A percentile compares a stretch with the other conserved stretches of the same genome.
phyloP scores from a whole-genome alignment of 2,888 invertebrate species.

The Meghimatium bilineatum region DNA sequence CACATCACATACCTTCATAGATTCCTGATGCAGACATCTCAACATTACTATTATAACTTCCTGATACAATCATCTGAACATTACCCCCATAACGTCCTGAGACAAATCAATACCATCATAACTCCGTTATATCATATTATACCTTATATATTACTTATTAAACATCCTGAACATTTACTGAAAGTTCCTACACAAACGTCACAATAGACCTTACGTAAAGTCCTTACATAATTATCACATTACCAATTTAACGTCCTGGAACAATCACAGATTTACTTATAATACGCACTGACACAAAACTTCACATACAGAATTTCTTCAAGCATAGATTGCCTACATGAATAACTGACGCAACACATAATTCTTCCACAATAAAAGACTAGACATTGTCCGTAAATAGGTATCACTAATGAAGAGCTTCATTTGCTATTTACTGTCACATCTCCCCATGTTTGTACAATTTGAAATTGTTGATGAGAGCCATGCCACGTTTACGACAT shows the following conservation, averaged over 20 bases:
- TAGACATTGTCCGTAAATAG: no score
- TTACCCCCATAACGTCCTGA: neutral
- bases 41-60: neutral
- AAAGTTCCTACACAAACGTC: no score
- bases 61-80: neutral
- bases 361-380: no score
- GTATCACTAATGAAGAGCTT: neutral
- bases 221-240: no score
- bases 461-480: no score
- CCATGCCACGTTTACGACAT: neutral
- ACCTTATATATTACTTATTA: neutral
- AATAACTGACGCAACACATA: neutral
- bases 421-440: neutral
- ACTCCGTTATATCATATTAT: no score
- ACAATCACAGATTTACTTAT: neutral
- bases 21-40: no score
- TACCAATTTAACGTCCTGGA: no score
- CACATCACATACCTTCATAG: no score
- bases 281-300: neutral
- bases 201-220: no score
- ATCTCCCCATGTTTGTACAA: no score
- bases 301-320: neutral
- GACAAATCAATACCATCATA: neutral
- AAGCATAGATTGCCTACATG: neutral
- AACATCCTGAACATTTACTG: neutral